Conservation (phyloP, 2,113 vertebrate species). For the Onychostoma macrolepis region DNA sequence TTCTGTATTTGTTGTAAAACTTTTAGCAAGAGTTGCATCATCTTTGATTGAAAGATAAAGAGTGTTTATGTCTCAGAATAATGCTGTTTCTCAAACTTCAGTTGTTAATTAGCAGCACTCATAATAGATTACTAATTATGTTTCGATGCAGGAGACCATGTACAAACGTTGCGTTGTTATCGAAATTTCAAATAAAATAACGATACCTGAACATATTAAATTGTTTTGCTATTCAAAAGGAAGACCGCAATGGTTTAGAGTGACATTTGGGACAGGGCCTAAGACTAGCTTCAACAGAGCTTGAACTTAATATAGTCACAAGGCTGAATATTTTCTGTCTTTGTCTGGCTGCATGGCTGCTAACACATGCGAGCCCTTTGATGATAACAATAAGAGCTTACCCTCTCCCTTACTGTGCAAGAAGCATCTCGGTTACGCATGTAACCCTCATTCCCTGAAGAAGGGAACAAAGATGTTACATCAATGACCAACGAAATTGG, state of each 20-base stretch:
- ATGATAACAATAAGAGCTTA: constrained; percentile 60
- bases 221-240: too few relatives aligned
- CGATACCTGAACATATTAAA: too few relatives aligned
- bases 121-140: too few relatives aligned
- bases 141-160: too few relatives aligned
- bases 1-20: background rate
- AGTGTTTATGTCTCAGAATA: background rate
- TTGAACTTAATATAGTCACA: constrained; percentile 48
- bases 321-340: constrained; percentile 57
- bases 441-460: too few relatives aligned
- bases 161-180: too few relatives aligned
- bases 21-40: background rate
- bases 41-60: background rate
- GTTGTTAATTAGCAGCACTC: background rate
- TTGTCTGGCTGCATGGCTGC: constrained; percentile 57
- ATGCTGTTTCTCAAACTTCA: background rate
- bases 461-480: too few relatives aligned
- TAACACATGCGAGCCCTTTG: background rate
- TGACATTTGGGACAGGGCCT: too few relatives aligned
- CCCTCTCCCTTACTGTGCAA: constrained; percentile 68
- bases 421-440: constrained; percentile 42
- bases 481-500: too few relatives aligned
- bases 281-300: too few relatives aligned
- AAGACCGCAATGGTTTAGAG: too few relatives aligned
- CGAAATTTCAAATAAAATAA: too few relatives aligned